Percentiles rank a stretch among this genome's conserved stretches.
Conservation (phyloP, 2,797 vertebrate genomes). For the Peromyscus aztecus region DNA sequence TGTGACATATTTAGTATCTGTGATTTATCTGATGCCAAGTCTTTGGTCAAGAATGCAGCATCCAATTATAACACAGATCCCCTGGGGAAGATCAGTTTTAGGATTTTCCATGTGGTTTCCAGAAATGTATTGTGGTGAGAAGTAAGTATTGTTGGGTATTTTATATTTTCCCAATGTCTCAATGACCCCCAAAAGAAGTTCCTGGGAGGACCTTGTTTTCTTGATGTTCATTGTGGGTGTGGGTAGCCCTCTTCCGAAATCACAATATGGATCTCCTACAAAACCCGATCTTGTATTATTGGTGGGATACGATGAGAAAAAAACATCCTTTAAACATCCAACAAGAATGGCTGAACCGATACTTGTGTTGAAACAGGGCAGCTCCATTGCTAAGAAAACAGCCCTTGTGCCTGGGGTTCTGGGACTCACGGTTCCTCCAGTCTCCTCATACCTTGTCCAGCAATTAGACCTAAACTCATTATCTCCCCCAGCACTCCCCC, state of each 20-base stretch:
- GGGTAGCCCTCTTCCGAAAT: neutral
- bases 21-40: constrained; percentile 74
- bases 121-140: constrained; percentile 61
- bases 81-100: constrained; percentile 71
- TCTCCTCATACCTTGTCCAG: neutral
- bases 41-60: constrained; percentile 74
- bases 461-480: neutral
- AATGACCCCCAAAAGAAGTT: neutral
- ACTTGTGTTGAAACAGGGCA: neutral
- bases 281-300: neutral
- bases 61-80: constrained; percentile 79
- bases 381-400: neutral
- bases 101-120: constrained; percentile 72
- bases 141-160: neutral
- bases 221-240: neutral
- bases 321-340: constrained; percentile 6
- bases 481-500: neutral
- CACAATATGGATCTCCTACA: neutral
- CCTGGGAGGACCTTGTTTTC: constrained; percentile 8
- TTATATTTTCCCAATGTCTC: constrained; percentile 14
- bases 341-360: neutral
- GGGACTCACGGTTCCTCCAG: neutral
- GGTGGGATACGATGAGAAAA: neutral
- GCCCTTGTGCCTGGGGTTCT: neutral
- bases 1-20: constrained; percentile 70